Evolutionary conservation across 1,140 invertebrate species (phyloP).

Genomic region (Triops longicaudatus): DNA sequence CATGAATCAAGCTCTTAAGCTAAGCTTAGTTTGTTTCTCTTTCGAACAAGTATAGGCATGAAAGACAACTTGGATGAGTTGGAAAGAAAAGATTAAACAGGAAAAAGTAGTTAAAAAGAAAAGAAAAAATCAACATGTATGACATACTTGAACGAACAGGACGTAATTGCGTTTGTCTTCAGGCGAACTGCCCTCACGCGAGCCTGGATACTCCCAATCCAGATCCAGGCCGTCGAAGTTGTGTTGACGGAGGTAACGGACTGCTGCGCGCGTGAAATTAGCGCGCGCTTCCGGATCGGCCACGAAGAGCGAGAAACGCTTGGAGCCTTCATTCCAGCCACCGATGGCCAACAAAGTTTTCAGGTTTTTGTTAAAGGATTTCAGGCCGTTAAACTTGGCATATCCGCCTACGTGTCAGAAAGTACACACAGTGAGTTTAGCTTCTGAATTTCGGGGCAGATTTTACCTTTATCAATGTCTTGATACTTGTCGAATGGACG

Average conservation of each 20-base stretch:
- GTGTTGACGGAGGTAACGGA: slow-evolving; percentile 81
- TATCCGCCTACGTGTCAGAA: slow-evolving; percentile 61
- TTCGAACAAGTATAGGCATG: not conserved
- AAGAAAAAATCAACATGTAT: too few species aligned
- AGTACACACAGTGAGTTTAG: slow-evolving; percentile 1
- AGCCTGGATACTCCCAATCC: slow-evolving; percentile 93
- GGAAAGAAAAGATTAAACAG: not conserved
- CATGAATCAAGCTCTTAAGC: not conserved
- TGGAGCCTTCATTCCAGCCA: slow-evolving; percentile 92
- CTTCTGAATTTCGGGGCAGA: too few species aligned
- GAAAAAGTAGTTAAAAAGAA: not conserved
- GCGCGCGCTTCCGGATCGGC: slow-evolving; percentile 61
- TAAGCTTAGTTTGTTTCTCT: not conserved
- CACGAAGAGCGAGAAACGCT: slow-evolving; percentile 77
- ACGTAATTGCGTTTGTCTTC: slow-evolving; percentile 86
- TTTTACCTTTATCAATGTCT: slow-evolving; percentile 82
- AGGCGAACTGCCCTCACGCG: slow-evolving; percentile 81
- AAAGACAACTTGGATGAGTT: not conserved
- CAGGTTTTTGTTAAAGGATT: slow-evolving; percentile 84
- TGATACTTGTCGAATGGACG: slow-evolving; percentile 91
- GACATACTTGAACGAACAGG: slow-evolving; percentile 63
- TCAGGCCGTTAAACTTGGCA: slow-evolving; percentile 86
- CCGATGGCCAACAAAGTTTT: slow-evolving; percentile 90
- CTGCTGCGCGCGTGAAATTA: slow-evolving; percentile 74
- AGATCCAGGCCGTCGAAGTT: slow-evolving; percentile 93